phyloP scores from a whole-genome alignment of 2,888 invertebrate genomes.

The Halictus quadricinctus region DNA sequence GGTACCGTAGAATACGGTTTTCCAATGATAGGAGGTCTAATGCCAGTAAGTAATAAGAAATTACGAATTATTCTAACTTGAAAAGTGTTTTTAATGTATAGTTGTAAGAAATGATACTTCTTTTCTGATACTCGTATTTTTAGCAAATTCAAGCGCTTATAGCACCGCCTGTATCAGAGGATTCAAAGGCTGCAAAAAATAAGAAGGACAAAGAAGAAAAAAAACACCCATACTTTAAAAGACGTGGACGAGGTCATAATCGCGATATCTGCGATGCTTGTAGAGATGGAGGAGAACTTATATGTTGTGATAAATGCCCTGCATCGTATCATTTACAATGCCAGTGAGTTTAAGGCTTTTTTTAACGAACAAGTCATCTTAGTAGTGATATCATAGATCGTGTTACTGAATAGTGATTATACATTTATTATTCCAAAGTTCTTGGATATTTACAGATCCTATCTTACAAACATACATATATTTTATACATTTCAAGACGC shows the following conservation, averaged over 20 bases:
- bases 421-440: neutral
- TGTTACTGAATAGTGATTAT: neutral
- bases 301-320: conserved; percentile 98
- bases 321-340: conserved; percentile 98
- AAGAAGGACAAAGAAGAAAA: conserved; percentile 84
- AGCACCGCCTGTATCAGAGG: conserved; percentile 93
- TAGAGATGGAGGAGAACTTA: conserved; percentile 95
- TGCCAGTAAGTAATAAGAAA: conserved; percentile 88
- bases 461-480: neutral
- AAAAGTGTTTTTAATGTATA: conserved; percentile 2
- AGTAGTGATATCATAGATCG: neutral
- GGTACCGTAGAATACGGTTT: conserved; percentile 89
- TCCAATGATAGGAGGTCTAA: conserved; percentile 91
- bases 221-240: conserved; percentile 92
- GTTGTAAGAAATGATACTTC: neutral
- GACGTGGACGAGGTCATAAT: conserved; percentile 95
- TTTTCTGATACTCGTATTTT: conserved; percentile 69
- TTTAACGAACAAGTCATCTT: neutral
- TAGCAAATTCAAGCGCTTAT: conserved; percentile 95
- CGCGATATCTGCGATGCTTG: conserved; percentile 97
- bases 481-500: neutral
- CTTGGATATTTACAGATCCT: neutral
- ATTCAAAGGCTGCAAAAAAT: conserved; percentile 84
- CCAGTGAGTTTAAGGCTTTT: conserved; percentile 87
- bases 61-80: conserved; percentile 8